These are phyloP conservation scores for Perizoma flavofasciatum DNA, from an alignment of 2,888 invertebrate species.

Conservation along the genomic window DNA sequence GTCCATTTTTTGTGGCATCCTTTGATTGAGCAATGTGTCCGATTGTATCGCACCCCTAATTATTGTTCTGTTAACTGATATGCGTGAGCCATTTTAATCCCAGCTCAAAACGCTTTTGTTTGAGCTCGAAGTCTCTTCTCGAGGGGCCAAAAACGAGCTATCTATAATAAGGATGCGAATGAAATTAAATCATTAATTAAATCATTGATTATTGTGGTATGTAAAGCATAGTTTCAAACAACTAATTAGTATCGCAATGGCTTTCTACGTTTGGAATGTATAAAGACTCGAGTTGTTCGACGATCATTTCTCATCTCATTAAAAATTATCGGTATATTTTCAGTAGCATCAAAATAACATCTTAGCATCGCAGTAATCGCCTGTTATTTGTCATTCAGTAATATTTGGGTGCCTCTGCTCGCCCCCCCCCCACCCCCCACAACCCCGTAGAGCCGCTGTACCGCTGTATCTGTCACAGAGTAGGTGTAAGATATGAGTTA, in stretches of 20 bases:
- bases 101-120: too few relatives aligned
- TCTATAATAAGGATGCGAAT: too few relatives aligned
- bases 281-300: neutral
- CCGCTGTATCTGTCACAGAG: neutral
- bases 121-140: too few relatives aligned
- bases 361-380: constrained; percentile 3
- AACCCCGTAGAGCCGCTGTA: too few relatives aligned
- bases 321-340: constrained; percentile 5
- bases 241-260: too few relatives aligned
- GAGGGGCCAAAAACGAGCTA: too few relatives aligned
- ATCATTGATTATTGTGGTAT: too few relatives aligned
- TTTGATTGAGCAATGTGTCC: neutral
- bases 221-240: too few relatives aligned
- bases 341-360: constrained; percentile 6
- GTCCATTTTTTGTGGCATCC: constrained; percentile 1
- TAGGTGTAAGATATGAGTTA: constrained; percentile 6
- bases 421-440: too few relatives aligned
- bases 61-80: neutral
- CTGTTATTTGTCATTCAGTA: constrained; percentile 7
- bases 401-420: constrained; percentile 1
- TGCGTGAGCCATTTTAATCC: too few relatives aligned
- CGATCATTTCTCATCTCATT: constrained; percentile 3
- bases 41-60: neutral
- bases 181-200: too few relatives aligned
- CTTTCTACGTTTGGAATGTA: too few relatives aligned